Conservation (phyloP, 53 echinoderm and acorn worm species). For the Apostichopus leukothele region DNA sequence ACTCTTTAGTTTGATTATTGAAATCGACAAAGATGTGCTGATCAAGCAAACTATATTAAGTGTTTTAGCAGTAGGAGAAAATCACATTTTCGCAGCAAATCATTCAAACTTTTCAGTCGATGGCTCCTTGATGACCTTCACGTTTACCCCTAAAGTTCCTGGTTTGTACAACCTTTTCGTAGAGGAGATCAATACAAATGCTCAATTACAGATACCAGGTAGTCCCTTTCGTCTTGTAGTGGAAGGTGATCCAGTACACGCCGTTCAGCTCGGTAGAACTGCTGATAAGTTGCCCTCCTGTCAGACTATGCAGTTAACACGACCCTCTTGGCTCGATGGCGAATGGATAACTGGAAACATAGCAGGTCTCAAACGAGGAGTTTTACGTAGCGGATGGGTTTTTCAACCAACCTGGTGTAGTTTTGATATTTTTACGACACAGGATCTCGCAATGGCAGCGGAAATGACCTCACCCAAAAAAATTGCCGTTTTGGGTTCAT, state of each 20-base stretch:
- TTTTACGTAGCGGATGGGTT: slow-evolving; percentile 29
- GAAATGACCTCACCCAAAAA: background rate
- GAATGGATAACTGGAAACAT: background rate
- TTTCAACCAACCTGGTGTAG: slow-evolving; percentile 17
- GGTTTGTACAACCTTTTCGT: slow-evolving; percentile 10
- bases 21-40: background rate
- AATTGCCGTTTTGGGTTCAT: slow-evolving; percentile 18
- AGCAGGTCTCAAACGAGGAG: background rate
- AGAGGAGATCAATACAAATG: background rate
- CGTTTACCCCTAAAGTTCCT: background rate
- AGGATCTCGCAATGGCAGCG: slow-evolving; percentile 6
- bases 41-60: background rate
- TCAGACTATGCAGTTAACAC: background rate
- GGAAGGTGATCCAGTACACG: background rate
- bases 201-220: slow-evolving; percentile 12
- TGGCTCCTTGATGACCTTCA: background rate
- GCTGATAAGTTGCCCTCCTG: slow-evolving; percentile 13
- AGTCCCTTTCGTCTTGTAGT: slow-evolving; percentile 13
- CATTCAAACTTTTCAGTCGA: background rate
- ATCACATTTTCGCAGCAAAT: slow-evolving; percentile 11
- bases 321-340: background rate
- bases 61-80: background rate
- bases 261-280: background rate
- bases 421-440: slow-evolving; percentile 2
- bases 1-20: background rate